Conservation (phyloP, 2,797 vertebrate genomes). For the Enteromius radiatus region DNA sequence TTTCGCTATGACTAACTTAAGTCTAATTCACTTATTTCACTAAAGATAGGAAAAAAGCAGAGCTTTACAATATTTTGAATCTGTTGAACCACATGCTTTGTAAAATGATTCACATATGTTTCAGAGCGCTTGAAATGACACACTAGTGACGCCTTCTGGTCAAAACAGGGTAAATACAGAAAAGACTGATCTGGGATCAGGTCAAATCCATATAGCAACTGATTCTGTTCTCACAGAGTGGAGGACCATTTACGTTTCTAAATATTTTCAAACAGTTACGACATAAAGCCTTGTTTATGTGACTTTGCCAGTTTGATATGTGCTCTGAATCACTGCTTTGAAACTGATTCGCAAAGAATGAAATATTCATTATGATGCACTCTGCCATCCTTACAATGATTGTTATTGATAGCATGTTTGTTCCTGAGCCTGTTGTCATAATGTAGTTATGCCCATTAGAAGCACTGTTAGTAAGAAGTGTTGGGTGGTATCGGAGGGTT, state of each 20-base stretch:
- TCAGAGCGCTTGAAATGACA: neutral
- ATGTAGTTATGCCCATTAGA: constrained; percentile 11
- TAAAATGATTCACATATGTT: no score
- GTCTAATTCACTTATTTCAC: no score
- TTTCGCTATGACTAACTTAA: no score
- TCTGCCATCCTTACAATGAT: constrained; percentile 15
- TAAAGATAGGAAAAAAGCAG: no score
- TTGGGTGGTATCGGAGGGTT: neutral
- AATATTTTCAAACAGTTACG: no score
- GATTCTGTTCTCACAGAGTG: no score
- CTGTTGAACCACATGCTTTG: no score
- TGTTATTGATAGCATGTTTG: constrained; percentile 27
- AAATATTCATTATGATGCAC: constrained; percentile 34
- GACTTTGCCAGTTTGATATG: neutral
- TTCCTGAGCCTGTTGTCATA: constrained; percentile 14
- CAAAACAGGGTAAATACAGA: neutral
- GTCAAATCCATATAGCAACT: no score
- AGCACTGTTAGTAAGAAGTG: neutral
- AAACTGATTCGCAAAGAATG: neutral
- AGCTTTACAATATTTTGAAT: no score
- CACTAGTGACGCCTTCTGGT: neutral
- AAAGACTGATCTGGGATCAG: neutral
- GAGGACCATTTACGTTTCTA: no score
- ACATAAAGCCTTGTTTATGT: no score
- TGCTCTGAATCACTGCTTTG: neutral